Percentiles rank a stretch among this genome's conserved stretches.
Evolutionary conservation across 1,140 invertebrate genomes (phyloP).

Genomic region (Drosophila guanche): DNA sequence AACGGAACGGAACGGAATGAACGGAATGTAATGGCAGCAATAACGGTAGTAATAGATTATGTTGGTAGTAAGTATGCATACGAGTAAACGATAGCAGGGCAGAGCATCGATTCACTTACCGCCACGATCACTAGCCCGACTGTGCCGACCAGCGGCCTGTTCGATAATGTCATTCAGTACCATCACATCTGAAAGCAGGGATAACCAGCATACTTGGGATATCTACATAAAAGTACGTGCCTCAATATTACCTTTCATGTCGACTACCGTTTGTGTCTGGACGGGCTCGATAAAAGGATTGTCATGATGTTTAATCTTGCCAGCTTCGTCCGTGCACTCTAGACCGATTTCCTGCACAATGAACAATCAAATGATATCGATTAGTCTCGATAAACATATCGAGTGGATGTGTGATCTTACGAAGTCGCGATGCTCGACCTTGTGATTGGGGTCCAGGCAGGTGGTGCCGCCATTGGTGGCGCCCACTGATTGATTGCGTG

Average conservation of each 20-base stretch:
- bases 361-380: background rate
- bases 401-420: slow-evolving; percentile 84
- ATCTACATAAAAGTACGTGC: background rate
- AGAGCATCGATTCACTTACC: slow-evolving; percentile 86
- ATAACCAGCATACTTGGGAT: background rate
- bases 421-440: slow-evolving; percentile 88
- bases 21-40: slow-evolving; percentile 22
- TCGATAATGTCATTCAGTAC: slow-evolving; percentile 98
- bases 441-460: slow-evolving; percentile 87
- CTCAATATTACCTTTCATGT: slow-evolving; percentile 92
- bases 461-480: slow-evolving; percentile 84
- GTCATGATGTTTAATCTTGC: slow-evolving; percentile 93
- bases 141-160: slow-evolving; percentile 94
- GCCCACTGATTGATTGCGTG: slow-evolving; percentile 87
- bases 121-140: slow-evolving; percentile 91
- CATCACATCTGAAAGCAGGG: slow-evolving; percentile 92
- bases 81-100: slow-evolving; percentile 1
- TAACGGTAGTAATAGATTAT: slow-evolving; percentile 17
- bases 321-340: slow-evolving; percentile 90
- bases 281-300: slow-evolving; percentile 95
- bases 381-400: background rate
- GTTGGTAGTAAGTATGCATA: no score
- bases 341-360: slow-evolving; percentile 79
- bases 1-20: background rate
- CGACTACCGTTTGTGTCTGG: slow-evolving; percentile 94